phyloP scores from a whole-genome alignment of 2,113 vertebrate species.

The Hippocampus abdominalis region DNA sequence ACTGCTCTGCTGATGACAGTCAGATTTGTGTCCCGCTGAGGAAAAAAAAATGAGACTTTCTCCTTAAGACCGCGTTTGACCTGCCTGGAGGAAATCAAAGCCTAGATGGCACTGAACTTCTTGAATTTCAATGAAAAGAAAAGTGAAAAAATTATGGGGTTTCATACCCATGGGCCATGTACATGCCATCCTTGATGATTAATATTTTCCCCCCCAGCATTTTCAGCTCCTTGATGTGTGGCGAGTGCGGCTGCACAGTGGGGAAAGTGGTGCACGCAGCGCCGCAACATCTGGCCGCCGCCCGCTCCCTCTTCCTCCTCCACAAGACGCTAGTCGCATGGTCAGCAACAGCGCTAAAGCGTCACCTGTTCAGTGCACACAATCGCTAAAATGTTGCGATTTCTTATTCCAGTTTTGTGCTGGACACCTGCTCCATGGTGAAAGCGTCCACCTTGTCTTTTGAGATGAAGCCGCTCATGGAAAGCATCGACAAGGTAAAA shows the following conservation, averaged over 20 bases:
- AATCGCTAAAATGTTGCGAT: background rate
- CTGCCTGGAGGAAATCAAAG: too few relatives aligned
- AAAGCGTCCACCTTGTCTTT: background rate
- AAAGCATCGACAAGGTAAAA: background rate
- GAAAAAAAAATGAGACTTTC: too few relatives aligned
- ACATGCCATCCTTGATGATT: background rate
- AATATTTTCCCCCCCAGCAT: background rate
- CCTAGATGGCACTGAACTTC: too few relatives aligned
- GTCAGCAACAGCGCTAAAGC: background rate
- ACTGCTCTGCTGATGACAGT: too few relatives aligned
- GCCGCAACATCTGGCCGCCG: background rate
- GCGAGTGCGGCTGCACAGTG: background rate
- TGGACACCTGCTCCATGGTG: background rate
- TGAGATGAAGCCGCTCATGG: background rate
- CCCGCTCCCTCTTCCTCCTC: constrained; percentile 2
- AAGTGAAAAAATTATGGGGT: too few relatives aligned
- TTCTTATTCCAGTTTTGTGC: background rate
- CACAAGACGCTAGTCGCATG: background rate
- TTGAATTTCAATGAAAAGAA: too few relatives aligned
- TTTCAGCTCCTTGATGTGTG: background rate
- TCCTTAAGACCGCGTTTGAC: too few relatives aligned
- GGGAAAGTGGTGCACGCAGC: background rate
- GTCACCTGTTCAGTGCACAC: too few relatives aligned
- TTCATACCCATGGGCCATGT: too few relatives aligned
- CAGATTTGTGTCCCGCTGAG: too few relatives aligned